Base-by-base conservation (phyloP, 2,888 invertebrate species). In the Argynnis bischoffii region DNA sequence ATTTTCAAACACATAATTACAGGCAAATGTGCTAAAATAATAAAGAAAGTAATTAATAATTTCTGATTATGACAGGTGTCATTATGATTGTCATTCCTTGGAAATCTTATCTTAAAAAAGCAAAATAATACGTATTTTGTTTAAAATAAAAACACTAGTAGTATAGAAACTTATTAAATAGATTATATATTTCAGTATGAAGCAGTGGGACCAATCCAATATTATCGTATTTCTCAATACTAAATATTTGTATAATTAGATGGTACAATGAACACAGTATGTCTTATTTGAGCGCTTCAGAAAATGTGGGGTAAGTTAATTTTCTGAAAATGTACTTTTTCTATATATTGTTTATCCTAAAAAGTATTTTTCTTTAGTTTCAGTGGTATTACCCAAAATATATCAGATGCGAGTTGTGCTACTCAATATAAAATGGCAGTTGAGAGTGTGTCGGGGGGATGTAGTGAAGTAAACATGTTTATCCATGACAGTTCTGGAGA, bases 231-330 rank as follows among this genome's bases (percentile, higher is more conserved):
- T 80, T 82, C 77, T 77, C 81, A 78, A 77, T 81, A 81, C 75
- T 80, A 79, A 78, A 84, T 82, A 76, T 84, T 85, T 84, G 76
- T 83, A 80, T 81, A 75, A 81, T 76, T 81, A 84, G 82, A 85
- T 85, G 85, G 81, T 89, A 92, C 88, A 88, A 93, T 92, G 92
- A 87, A 84, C 81, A 79, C 88, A 93, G 76, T 81, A 93, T 93
- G 93, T 93, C 93, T 85, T 93, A 87, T 89, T 88, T 93, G 90
- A 93, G 93, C 82, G 83, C 93, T 78, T 85, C 93, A 78, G 93
- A 92, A 90, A 93, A 92, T 90, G 91, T 93, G 83, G 92, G 92
- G 93, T 93, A 77, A 87, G 91, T 81, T 6, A 15, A 15, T 18
- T n/a, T 64, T 55, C 6, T 48, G 4, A 18, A 54, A 41, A 11